A percentile compares a stretch with the other conserved stretches of the same genome.
phyloP scores from a whole-genome alignment of 2,113 vertebrate genomes.

The Xiphophorus hellerii region DNA sequence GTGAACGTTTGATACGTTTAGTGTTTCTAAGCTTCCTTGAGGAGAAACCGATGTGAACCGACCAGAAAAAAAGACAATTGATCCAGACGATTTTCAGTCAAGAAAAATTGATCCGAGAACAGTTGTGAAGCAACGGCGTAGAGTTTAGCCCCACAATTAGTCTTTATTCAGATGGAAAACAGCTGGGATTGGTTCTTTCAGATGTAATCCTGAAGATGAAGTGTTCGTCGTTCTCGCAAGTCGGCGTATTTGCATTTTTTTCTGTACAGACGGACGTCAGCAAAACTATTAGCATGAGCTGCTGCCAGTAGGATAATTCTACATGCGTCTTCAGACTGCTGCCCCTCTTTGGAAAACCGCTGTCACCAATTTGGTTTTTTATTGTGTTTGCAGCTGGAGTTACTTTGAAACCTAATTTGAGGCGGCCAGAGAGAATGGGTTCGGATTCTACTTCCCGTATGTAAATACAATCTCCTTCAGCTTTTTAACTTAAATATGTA shows the following conservation, averaged over 20 bases:
- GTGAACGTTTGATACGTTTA: background rate
- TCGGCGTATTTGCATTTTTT: too few relatives aligned
- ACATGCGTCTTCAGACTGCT: background rate
- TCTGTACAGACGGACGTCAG: background rate
- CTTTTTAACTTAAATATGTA: background rate
- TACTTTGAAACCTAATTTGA: background rate
- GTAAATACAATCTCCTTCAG: background rate
- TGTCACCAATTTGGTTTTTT: background rate
- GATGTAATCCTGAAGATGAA: background rate
- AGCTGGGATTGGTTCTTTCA: too few relatives aligned
- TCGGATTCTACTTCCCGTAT: background rate
- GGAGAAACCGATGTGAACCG: background rate
- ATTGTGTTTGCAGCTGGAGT: background rate
- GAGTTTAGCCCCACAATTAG: background rate
- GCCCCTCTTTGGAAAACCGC: background rate
- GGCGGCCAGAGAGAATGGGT: background rate
- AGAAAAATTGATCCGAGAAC: background rate
- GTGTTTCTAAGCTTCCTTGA: background rate
- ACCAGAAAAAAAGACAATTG: background rate
- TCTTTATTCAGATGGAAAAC: too few relatives aligned
- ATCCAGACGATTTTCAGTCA: background rate
- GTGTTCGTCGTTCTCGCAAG: background rate
- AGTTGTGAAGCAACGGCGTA: background rate
- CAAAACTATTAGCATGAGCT: background rate
- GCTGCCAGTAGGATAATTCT: background rate